Conservation (phyloP, 2,888 invertebrate species). For the Trissolcus japonicus region DNA sequence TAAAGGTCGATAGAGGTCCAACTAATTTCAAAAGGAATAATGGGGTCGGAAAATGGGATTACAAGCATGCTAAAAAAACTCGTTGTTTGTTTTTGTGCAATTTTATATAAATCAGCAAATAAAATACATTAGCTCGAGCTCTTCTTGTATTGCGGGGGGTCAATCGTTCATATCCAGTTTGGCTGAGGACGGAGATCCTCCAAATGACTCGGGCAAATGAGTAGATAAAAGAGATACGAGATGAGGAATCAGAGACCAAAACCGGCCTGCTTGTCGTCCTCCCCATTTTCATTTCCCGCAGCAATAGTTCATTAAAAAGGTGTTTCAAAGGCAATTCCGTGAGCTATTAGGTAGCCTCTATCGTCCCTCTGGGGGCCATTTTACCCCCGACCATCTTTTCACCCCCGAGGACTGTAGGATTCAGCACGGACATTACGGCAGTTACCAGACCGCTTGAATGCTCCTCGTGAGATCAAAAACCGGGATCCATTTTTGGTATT, state of each 20-base stretch:
- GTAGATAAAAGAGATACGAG: conserved; percentile 35
- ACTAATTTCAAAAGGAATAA: conserved; percentile 53
- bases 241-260: conserved; percentile 47
- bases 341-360: conserved; percentile 82
- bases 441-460: conserved; percentile 66
- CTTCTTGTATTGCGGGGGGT: too few species aligned
- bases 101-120: too few species aligned
- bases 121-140: too few species aligned
- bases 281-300: conserved; percentile 78
- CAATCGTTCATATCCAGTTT: conserved; percentile 8
- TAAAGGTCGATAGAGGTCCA: conserved; percentile 54
- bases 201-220: conserved; percentile 29
- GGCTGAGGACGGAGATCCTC: conserved; percentile 10
- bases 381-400: conserved; percentile 63
- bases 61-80: background rate
- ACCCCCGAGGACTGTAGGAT: conserved; percentile 64
- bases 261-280: conserved; percentile 65
- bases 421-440: conserved; percentile 71
- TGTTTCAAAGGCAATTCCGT: conserved; percentile 84
- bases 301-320: conserved; percentile 85
- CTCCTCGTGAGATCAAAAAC: conserved; percentile 60
- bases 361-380: conserved; percentile 78
- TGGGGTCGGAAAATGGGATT: conserved; percentile 22
- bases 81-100: background rate
- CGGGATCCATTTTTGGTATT: conserved; percentile 52